These are phyloP conservation scores for Phyllotreta cruciferae DNA, from an alignment of 2,888 invertebrate species.

Conservation along the genomic window DNA sequence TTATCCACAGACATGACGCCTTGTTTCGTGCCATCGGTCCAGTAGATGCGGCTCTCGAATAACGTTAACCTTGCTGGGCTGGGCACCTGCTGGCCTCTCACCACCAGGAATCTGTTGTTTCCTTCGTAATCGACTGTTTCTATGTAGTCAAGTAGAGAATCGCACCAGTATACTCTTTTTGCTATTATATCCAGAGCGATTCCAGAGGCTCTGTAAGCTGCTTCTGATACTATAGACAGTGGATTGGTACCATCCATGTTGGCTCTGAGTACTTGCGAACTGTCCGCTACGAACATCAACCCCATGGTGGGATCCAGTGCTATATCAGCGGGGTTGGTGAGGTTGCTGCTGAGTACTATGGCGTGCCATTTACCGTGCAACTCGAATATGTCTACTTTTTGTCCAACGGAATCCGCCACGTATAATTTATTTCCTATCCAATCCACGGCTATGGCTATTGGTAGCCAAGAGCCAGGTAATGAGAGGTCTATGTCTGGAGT, in stretches of 20 bases:
- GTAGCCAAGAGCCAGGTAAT: slow-evolving; percentile 86
- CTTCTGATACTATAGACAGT: slow-evolving; percentile 85
- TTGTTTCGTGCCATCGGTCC: slow-evolving; percentile 87
- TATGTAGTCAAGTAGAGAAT: slow-evolving; percentile 92
- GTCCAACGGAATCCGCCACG: slow-evolving; percentile 90
- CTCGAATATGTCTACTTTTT: slow-evolving; percentile 94
- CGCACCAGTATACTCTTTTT: slow-evolving; percentile 94
- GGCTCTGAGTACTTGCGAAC: slow-evolving; percentile 81
- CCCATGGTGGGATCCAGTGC: slow-evolving; percentile 93
- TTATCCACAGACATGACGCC: slow-evolving; percentile 81
- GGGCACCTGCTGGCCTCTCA: slow-evolving; percentile 85
- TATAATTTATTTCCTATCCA: slow-evolving; percentile 97
- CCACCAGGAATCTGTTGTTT: slow-evolving; percentile 77
- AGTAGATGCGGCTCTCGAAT: slow-evolving; percentile 87
- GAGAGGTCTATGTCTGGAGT: slow-evolving; percentile 71
- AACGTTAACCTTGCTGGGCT: slow-evolving; percentile 83
- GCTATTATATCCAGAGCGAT: slow-evolving; percentile 90
- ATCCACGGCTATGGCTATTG: slow-evolving; percentile 91
- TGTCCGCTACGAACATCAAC: slow-evolving; percentile 85
- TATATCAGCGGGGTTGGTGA: slow-evolving; percentile 90
- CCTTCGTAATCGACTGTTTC: slow-evolving; percentile 96
- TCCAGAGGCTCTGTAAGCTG: slow-evolving; percentile 92
- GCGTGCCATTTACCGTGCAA: slow-evolving; percentile 87
- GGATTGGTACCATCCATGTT: slow-evolving; percentile 94
- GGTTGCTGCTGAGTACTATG: slow-evolving; percentile 88